Percentiles rank a stretch among this genome's conserved stretches.
phyloP scores from a whole-genome alignment of 2,888 invertebrate genomes.

The Lacanobia oleracea region DNA sequence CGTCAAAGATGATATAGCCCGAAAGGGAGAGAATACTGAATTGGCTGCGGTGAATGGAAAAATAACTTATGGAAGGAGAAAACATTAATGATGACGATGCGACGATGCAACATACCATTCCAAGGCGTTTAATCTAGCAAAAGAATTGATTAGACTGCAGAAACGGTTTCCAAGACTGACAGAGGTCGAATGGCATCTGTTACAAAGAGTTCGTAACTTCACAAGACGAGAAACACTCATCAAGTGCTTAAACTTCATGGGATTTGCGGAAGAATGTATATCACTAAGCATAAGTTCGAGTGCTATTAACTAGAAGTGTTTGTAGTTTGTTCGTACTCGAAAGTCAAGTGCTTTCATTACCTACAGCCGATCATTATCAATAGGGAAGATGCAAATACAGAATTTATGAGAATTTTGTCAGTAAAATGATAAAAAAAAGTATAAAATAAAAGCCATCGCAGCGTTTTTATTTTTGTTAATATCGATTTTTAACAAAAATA shows the following conservation, averaged over 20 bases:
- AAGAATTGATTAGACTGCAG: not conserved
- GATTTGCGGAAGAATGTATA: constrained; percentile 16
- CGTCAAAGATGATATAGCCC: no score
- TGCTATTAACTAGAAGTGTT: constrained; percentile 35
- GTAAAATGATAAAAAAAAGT: no score
- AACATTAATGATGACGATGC: no score
- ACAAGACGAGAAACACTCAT: not conserved
- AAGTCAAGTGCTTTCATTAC: constrained; percentile 33
- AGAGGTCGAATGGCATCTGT: not conserved
- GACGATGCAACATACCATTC: no score
- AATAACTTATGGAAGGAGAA: no score
- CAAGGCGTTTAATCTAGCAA: not conserved
- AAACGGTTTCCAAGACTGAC: not conserved
- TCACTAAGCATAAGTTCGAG: constrained; percentile 21
- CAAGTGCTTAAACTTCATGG: not conserved
- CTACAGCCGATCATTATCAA: constrained; percentile 8
- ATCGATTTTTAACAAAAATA: no score
- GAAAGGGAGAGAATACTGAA: no score
- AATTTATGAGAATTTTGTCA: no score
- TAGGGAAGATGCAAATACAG: no score
- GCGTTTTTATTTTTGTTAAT: no score
- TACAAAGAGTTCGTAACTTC: not conserved
- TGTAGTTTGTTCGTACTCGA: constrained; percentile 26
- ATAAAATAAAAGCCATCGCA: no score
- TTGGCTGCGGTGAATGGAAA: no score